Conservation (phyloP, 2,113 vertebrate genomes). For the Ceratotherium simum region DNA sequence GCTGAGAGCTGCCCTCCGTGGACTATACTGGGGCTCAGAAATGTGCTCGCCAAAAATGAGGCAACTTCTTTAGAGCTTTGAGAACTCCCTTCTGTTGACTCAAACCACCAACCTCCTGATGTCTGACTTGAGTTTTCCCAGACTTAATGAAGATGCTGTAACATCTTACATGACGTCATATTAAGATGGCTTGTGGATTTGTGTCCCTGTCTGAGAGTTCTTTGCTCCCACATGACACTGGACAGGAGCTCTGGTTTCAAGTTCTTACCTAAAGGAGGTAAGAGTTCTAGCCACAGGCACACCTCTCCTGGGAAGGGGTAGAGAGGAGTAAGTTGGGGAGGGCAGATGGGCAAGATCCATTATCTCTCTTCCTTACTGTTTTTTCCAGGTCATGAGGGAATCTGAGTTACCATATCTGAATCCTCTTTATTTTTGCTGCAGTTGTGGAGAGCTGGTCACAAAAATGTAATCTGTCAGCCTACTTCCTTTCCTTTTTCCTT, state of each 20-base stretch:
- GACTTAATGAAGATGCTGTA: background rate
- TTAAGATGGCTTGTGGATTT: background rate
- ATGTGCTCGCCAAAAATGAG: background rate
- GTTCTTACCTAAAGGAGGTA: background rate
- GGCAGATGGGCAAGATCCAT: accelerated
- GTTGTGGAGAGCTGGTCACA: background rate
- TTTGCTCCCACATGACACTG: background rate
- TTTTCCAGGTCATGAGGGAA: background rate
- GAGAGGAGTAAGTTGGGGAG: background rate
- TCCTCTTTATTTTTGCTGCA: background rate
- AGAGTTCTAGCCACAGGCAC: background rate
- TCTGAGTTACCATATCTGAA: background rate
- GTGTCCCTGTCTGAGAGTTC: background rate
- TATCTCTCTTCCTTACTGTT: accelerated
- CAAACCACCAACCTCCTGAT: background rate
- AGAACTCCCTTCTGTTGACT: background rate
- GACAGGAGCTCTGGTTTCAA: background rate
- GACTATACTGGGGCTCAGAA: background rate
- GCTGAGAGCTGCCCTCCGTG: background rate
- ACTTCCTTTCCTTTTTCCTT: background rate
- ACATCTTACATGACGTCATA: background rate
- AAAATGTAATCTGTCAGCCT: background rate
- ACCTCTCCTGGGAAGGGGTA: background rate
- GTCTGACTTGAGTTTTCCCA: background rate
- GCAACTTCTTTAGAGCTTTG: background rate